Conservation (phyloP, 2,797 vertebrate species). For the Chelon auratus region DNA sequence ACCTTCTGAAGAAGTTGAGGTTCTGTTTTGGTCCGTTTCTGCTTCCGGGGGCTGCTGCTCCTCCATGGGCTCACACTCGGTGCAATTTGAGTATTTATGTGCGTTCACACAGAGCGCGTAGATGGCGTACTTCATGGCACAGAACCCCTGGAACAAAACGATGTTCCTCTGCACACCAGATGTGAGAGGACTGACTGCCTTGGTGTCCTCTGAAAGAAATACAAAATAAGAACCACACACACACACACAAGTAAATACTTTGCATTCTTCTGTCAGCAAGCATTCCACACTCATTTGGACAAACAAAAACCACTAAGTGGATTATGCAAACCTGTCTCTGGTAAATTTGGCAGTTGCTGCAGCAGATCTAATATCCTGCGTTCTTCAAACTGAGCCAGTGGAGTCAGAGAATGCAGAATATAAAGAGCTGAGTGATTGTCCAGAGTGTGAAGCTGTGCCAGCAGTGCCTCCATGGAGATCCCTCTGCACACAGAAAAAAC, state of each 20-base stretch:
- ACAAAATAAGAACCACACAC: not conserved
- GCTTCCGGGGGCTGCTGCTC: conserved; percentile 46
- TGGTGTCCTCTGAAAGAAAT: conserved; percentile 69
- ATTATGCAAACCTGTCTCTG: conserved; percentile 56
- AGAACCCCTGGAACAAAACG: conserved; percentile 92
- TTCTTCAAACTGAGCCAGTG: conserved; percentile 90
- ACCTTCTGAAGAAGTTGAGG: conserved; percentile 71
- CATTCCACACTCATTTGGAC: not conserved
- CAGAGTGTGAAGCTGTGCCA: conserved; percentile 90
- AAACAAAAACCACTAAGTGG: not conserved
- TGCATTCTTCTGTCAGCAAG: not conserved
- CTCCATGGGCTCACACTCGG: conserved; percentile 69
- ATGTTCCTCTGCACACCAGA: conserved; percentile 85
- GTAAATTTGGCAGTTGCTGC: conserved; percentile 82
- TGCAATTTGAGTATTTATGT: conserved; percentile 84
- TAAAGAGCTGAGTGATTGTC: conserved; percentile 94
- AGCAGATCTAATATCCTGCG: conserved; percentile 89
- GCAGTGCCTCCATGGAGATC: conserved; percentile 87
- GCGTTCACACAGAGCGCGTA: conserved; percentile 93
- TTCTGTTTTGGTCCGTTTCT: conserved; percentile 65
- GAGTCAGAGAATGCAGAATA: conserved; percentile 92
- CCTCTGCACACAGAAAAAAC: conserved; percentile 72
- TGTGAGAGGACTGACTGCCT: conserved; percentile 44
- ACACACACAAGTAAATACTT: not conserved
- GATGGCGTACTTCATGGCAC: conserved; percentile 95